phyloP scores from a whole-genome alignment of 1,140 invertebrate genomes.

The Drosophila dunni region DNA sequence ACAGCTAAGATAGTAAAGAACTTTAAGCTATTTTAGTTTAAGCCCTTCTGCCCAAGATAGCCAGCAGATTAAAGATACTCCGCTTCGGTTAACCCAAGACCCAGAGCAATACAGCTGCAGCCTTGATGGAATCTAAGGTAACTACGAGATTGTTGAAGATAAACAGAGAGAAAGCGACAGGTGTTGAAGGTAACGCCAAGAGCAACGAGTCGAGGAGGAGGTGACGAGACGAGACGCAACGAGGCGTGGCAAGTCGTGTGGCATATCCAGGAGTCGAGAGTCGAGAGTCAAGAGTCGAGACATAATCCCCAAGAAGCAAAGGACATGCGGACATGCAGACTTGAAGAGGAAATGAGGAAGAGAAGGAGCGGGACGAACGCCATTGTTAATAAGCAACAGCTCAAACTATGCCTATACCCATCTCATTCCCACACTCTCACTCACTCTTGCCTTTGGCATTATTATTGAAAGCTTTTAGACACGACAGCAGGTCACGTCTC shows the following conservation, averaged over 20 bases:
- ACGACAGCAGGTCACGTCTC: conserved; percentile 73
- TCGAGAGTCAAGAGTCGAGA: conserved; percentile 32
- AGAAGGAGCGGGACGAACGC: not conserved
- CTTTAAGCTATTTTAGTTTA: no score
- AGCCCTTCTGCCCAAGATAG: no score
- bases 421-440: not conserved
- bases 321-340: conserved; percentile 6
- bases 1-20: no score
- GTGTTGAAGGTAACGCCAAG: conserved; percentile 66
- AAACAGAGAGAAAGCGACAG: conserved; percentile 30
- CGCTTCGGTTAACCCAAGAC: no score
- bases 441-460: conserved; percentile 37
- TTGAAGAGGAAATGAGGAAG: not conserved
- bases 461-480: conserved; percentile 81
- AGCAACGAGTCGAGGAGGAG: not conserved
- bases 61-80: no score
- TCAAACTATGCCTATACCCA: conserved; percentile 8
- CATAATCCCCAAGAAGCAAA: conserved; percentile 65
- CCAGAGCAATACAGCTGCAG: no score
- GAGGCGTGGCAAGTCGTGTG: conserved; percentile 1
- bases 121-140: no score
- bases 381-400: conserved; percentile 71
- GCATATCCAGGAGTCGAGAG: conserved; percentile 3
- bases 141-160: not conserved
- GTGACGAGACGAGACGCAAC: not conserved